A percentile compares a stretch with the other conserved stretches of the same genome.
These are phyloP conservation scores for Anarhynchus alexandrinus DNA, from an alignment of 2,113 vertebrate genomes.

Conservation along the genomic window DNA sequence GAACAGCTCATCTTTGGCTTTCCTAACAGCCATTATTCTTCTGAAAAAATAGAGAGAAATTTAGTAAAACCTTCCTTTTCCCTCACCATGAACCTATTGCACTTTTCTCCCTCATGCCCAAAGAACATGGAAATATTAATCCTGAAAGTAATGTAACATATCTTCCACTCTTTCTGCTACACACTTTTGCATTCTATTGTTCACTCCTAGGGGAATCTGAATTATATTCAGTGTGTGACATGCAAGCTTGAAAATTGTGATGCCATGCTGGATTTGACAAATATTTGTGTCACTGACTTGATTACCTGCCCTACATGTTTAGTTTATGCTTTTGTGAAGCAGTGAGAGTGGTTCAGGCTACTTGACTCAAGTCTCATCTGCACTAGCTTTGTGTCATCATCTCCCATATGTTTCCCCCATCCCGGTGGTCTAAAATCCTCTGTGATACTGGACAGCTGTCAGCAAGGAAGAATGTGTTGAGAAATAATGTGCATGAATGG, in stretches of 20 bases:
- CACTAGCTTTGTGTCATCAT: background rate
- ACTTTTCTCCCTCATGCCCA: background rate
- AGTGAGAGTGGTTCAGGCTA: background rate
- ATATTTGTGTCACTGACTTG: background rate
- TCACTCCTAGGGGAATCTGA: background rate
- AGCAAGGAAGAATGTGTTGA: background rate
- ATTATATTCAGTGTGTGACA: background rate
- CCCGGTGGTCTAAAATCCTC: background rate
- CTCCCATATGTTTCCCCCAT: background rate
- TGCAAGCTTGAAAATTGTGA: background rate
- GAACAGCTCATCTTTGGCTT: background rate
- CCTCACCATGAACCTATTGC: background rate
- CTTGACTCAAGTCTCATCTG: background rate
- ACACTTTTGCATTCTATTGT: background rate
- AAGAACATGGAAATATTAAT: background rate
- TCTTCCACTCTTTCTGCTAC: background rate
- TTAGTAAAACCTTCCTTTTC: background rate
- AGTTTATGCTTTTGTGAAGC: background rate
- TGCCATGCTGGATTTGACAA: background rate
- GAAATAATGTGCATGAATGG: background rate
- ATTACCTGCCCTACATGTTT: background rate
- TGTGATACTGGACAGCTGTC: background rate
- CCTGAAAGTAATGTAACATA: background rate
- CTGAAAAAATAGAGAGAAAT: background rate
- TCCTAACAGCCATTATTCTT: background rate